A percentile compares a stretch with the other conserved stretches of the same genome.
These are phyloP conservation scores for Julus scandinavius DNA, from an alignment of 2,888 invertebrate genomes.

Conservation along the genomic window DNA sequence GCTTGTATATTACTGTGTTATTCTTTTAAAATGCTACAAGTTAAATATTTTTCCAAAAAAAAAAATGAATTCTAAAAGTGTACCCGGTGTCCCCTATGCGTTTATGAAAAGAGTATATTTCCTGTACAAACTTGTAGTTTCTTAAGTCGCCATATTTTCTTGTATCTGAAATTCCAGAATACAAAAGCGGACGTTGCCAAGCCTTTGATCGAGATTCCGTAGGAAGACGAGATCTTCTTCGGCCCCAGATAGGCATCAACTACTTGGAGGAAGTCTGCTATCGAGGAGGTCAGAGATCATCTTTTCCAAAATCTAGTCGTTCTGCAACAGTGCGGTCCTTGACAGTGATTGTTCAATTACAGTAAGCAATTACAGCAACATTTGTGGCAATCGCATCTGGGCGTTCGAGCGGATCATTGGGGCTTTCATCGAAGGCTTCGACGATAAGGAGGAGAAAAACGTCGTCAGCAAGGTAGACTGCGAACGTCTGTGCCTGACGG, in stretches of 20 bases:
- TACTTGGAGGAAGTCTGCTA: slow-evolving; percentile 67
- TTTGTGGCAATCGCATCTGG: slow-evolving; percentile 68
- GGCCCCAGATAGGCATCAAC: slow-evolving; percentile 65
- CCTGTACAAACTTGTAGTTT: no score
- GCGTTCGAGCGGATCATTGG: slow-evolving; percentile 69
- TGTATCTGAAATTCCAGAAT: slow-evolving; percentile 63
- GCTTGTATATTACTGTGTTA: no score
- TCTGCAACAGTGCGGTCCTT: neutral
- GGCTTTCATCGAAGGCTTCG: slow-evolving; percentile 66
- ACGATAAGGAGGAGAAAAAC: slow-evolving; percentile 65
- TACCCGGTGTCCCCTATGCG: no score
- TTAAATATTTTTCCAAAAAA: no score
- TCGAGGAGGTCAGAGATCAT: slow-evolving; percentile 63
- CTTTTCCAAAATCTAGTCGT: neutral
- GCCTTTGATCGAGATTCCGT: slow-evolving; percentile 65
- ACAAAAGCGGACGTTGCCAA: slow-evolving; percentile 65
- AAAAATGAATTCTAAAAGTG: no score
- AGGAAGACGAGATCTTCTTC: slow-evolving; percentile 63
- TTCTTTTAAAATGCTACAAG: no score
- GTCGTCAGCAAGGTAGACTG: slow-evolving; percentile 67
- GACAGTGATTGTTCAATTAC: neutral
- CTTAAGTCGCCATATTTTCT: neutral
- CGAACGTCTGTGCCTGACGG: slow-evolving; percentile 68
- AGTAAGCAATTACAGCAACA: slow-evolving; percentile 65
- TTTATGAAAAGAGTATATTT: no score